Evolutionary conservation across 2,888 invertebrate genomes (phyloP), one percentile per base, ranked within the genome.

Genomic region (Ophioninae sp.): DNA sequence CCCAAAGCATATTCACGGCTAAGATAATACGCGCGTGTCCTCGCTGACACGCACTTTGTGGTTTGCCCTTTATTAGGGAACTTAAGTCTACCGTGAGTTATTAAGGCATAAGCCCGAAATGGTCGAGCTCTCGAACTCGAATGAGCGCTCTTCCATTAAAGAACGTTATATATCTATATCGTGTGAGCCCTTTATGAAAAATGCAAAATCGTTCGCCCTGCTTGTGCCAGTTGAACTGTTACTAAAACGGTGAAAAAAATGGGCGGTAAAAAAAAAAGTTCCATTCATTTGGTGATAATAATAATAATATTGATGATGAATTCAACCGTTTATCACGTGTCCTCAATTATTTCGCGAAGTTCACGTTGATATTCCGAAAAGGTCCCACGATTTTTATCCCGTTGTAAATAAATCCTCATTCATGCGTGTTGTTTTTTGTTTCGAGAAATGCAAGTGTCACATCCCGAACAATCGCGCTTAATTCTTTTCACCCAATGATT

Each of bases 21-120:
- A 63, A 56, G 61, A 67, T 58, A 65, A 71, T 44, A 71, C 51
- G 61, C 81, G 78, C 83, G 83, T 81, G 83, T 75, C 78, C 81
- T 67, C 51, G 41, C 71, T 71, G 83, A 72, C 78, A 63, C 75
- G 87, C 87, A 87, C 86, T 84, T 89, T 89, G 88, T 87, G 89
- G 90, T 91, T 90, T 89, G 89, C 89, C 90, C 90, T 91, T 86
- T 91, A 90, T 90, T 89, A 87, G 88, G 86, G 85, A 78, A 82
- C 87, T 87, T 76, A 88, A 88, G 88, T 88, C 90, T 69, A 58
- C 82, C 84, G 83, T 86, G 83, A 87, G 85, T 84, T 86, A 87
- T 87, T 85, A 83, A 86, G 77, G 84, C 75, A 78, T 75, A 81
- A 83, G 59, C 74, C 61, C 23, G 22, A 37, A 59, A 65, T 65